phyloP scores from a whole-genome alignment of 2,113 vertebrate species.

The Cinclus mexicanus region DNA sequence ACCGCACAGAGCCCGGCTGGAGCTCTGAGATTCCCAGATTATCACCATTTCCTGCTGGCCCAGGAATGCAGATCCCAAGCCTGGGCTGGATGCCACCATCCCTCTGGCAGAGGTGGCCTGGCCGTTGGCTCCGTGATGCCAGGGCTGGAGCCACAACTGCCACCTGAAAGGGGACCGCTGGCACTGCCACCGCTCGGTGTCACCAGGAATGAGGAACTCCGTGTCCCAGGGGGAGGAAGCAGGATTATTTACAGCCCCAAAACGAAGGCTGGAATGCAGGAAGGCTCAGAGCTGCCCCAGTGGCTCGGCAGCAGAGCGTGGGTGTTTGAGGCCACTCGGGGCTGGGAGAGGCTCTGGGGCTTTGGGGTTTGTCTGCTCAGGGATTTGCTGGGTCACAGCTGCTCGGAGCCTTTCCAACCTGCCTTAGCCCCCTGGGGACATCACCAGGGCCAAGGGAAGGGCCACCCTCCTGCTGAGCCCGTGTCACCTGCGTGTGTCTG shows the following conservation, averaged over 20 bases:
- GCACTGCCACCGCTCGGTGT: background rate
- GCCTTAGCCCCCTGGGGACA: background rate
- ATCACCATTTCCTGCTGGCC: background rate
- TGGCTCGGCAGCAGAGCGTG: background rate
- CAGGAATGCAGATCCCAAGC: background rate
- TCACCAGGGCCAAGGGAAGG: background rate
- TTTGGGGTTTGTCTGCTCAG: rapidly evolving
- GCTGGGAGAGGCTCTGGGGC: background rate
- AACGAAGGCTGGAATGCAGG: background rate
- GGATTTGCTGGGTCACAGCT: background rate
- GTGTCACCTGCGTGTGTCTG: rapidly evolving
- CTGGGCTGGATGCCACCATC: background rate
- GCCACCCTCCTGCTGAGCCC: background rate
- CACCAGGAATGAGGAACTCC: conserved; percentile 37
- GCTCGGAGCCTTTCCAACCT: background rate
- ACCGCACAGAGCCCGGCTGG: background rate
- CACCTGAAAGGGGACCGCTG: background rate
- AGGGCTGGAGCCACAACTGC: background rate
- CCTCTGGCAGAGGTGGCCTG: background rate
- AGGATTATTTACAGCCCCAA: background rate
- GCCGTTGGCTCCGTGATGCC: background rate
- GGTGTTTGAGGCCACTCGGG: rapidly evolving
- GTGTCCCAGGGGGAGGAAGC: background rate
- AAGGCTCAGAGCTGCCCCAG: background rate
- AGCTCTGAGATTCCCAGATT: background rate